A percentile compares a stretch with the other conserved stretches of the same genome.
Evolutionary conservation across 2,113 vertebrate genomes (phyloP).

Genomic region (Acrocephalus kingi): DNA sequence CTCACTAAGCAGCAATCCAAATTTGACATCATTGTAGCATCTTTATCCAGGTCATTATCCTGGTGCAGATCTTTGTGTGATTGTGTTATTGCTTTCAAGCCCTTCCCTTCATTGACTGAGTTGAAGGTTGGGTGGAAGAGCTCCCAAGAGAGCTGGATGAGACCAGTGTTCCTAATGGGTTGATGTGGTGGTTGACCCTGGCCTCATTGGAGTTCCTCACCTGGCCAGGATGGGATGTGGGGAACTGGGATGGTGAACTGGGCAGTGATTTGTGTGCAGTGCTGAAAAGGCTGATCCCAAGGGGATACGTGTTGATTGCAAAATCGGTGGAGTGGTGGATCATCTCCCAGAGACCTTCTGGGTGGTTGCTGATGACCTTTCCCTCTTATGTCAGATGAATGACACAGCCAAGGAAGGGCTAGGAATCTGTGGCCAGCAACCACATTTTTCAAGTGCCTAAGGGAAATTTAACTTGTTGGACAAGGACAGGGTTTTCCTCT

Average conservation of each 20-base stretch:
- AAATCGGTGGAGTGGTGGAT: background rate
- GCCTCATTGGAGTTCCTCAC: background rate
- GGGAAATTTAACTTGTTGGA: background rate
- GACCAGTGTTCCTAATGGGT: background rate
- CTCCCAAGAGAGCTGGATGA: background rate
- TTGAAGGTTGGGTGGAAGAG: background rate
- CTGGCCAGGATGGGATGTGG: background rate
- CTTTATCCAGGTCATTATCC: background rate
- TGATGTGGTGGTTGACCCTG: background rate
- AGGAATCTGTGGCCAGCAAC: background rate
- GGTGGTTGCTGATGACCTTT: background rate
- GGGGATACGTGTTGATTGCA: rapidly evolving
- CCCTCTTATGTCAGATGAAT: rapidly evolving
- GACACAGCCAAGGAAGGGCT: background rate
- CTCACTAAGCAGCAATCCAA: background rate
- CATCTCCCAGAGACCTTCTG: background rate
- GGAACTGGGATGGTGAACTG: background rate
- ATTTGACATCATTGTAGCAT: background rate
- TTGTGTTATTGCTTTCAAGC: background rate
- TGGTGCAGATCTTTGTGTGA: background rate
- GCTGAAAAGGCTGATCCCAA: background rate
- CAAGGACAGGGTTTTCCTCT: background rate
- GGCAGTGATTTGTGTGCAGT: background rate
- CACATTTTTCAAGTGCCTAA: background rate
- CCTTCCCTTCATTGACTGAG: background rate